Evolutionary conservation across 2,797 vertebrate genomes (phyloP).

Genomic region (Micromesistius poutassou): DNA sequence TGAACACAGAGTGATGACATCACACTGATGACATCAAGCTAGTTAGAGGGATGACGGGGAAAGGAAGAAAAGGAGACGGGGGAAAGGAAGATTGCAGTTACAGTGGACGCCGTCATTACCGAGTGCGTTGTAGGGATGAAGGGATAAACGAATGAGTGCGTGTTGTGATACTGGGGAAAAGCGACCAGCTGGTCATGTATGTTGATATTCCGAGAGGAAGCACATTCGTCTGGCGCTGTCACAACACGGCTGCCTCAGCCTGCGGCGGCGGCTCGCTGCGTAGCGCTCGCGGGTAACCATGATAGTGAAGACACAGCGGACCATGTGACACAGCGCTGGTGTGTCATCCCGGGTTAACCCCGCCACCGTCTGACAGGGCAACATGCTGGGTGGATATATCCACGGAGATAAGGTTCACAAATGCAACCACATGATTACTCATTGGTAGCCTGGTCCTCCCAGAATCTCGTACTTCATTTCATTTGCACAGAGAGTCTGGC

Average conservation of each 20-base stretch:
- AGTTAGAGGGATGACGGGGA: neutral
- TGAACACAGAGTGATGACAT: neutral
- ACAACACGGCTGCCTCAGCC: neutral
- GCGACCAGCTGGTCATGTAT: neutral
- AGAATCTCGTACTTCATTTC: too few relatives aligned
- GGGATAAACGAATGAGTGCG: neutral
- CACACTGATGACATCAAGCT: neutral
- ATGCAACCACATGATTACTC: neutral
- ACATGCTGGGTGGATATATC: neutral
- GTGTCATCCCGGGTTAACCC: too few relatives aligned
- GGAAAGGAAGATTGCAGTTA: neutral
- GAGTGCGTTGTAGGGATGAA: neutral
- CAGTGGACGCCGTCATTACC: neutral
- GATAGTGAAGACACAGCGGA: neutral
- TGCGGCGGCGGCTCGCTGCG: too few relatives aligned
- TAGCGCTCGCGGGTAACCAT: neutral
- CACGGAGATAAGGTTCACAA: neutral
- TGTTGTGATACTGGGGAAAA: neutral
- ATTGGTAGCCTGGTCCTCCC: too few relatives aligned
- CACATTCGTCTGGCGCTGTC: neutral
- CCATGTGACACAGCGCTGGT: neutral
- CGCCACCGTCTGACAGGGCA: neutral
- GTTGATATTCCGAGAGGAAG: neutral
- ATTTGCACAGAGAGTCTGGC: too few relatives aligned
- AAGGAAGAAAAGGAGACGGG: neutral